Evolutionary conservation across 1,140 invertebrate genomes (phyloP).

Genomic region (Drosophila elegans): DNA sequence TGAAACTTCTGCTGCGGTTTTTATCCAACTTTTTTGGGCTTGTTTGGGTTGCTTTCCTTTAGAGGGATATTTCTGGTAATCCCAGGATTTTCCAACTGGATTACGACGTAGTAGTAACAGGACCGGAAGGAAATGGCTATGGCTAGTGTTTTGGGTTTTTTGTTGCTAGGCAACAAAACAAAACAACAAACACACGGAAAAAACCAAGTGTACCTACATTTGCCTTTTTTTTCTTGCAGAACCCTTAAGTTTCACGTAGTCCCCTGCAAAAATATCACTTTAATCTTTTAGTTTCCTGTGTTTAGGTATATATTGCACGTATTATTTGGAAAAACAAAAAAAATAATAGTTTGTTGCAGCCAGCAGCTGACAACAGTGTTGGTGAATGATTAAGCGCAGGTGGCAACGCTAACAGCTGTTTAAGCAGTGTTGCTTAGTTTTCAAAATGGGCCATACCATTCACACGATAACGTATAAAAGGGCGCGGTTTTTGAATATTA

Average conservation of each 20-base stretch:
- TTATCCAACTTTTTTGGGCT: neutral
- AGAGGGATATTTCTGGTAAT: neutral
- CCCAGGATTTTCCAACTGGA: constrained; percentile 38
- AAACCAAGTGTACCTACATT: constrained; percentile 17
- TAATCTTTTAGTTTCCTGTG: constrained; percentile 9
- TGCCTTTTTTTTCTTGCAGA: neutral
- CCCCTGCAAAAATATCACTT: neutral
- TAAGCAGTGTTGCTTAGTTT: neutral
- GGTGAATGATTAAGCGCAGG: neutral
- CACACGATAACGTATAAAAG: neutral
- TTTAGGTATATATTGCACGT: constrained; percentile 5
- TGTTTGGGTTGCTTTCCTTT: too few relatives aligned
- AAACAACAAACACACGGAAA: constrained; percentile 64
- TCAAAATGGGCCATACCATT: neutral
- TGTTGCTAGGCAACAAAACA: constrained; percentile 73
- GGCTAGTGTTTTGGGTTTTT: constrained; percentile 69
- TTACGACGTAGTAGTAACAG: constrained; percentile 60
- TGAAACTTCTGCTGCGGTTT: neutral
- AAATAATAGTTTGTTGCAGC: constrained; percentile 17
- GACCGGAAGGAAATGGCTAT: constrained; percentile 78
- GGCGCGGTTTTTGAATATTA: constrained; percentile 22
- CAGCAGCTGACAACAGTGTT: constrained; percentile 19
- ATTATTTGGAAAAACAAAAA: constrained; percentile 13
- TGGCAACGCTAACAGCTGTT: constrained; percentile 12
- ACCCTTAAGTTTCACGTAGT: too few relatives aligned